Conservation (phyloP, 2,888 invertebrate genomes). For the Itoplectis maculator region DNA sequence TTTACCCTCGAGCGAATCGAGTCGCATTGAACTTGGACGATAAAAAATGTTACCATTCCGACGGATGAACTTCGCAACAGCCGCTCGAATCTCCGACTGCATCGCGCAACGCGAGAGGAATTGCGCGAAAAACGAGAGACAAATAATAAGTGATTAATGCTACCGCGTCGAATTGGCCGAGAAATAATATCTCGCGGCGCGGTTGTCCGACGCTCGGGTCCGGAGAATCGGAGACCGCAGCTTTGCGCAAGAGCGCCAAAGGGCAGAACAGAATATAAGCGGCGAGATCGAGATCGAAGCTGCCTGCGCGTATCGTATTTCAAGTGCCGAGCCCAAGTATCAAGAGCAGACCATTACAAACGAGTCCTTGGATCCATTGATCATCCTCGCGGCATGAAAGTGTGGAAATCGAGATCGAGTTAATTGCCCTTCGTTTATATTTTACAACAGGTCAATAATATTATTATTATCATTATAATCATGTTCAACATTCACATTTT, state of each 20-base stretch:
- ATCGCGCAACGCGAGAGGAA: no score
- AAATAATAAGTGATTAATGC: background rate
- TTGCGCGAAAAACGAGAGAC: no score
- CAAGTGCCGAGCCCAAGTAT: slow-evolving; percentile 22
- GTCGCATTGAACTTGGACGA: no score
- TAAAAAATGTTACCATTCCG: no score
- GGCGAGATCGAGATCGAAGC: slow-evolving; percentile 16
- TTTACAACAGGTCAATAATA: background rate
- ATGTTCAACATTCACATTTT: background rate
- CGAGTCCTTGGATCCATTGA: slow-evolving; percentile 23
- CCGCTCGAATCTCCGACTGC: no score
- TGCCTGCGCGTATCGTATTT: slow-evolving; percentile 1
- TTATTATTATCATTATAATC: background rate
- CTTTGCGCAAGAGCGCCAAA: slow-evolving; percentile 29
- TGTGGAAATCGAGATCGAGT: background rate
- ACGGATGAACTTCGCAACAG: no score
- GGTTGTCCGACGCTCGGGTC: background rate
- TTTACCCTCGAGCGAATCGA: no score
- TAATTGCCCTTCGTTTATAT: background rate
- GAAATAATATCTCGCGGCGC: slow-evolving; percentile 9
- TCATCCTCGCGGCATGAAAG: background rate
- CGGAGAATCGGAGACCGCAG: slow-evolving; percentile 14
- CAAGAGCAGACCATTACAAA: background rate
- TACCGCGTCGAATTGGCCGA: background rate
- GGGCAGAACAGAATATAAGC: slow-evolving; percentile 1